Conservation (phyloP, 64 coral and sea anemone genomes). For the Cladopsammia gracilis region DNA sequence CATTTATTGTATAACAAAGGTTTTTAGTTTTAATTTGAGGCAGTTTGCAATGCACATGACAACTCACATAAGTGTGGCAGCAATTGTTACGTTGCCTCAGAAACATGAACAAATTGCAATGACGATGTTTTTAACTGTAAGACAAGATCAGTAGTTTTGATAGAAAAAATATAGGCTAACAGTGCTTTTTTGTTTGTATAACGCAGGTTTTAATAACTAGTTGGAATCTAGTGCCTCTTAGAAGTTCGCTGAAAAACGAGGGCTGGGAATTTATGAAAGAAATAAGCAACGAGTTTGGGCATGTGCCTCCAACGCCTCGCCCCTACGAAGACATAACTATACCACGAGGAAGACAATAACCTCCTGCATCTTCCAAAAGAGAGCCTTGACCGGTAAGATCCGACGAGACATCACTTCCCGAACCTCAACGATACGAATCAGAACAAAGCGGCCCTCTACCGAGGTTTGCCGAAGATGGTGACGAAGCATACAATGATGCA, state of each 20-base stretch:
- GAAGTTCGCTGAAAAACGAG: conserved; percentile 81
- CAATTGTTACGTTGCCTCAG: too few species aligned
- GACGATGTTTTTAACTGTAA: too few species aligned
- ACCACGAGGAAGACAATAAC: conserved; percentile 63
- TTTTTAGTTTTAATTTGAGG: too few species aligned
- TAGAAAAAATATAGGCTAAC: not conserved
- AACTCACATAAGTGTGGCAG: too few species aligned
- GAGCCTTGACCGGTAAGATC: conserved; percentile 64
- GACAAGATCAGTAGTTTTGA: not conserved
- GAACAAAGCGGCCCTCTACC: conserved; percentile 12
- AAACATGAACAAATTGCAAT: too few species aligned
- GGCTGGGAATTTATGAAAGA: conserved; percentile 97
- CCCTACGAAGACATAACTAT: conserved; percentile 89
- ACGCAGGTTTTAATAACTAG: conserved; percentile 94
- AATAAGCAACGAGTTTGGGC: conserved; percentile 91
- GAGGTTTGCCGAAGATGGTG: conserved; percentile 71
- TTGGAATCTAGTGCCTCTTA: conserved; percentile 85
- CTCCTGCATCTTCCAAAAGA: not conserved
- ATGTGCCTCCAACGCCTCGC: conserved; percentile 69
- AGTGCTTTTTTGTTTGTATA: not conserved
- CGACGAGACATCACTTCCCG: conserved; percentile 79
- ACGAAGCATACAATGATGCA: conserved; percentile 79
- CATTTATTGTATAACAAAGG: too few species aligned
- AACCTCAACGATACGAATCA: conserved; percentile 30
- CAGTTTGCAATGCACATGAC: too few species aligned